A percentile compares a stretch with the other conserved stretches of the same genome.
Evolutionary conservation across 2,888 invertebrate genomes (phyloP).

Genomic region (Macrophya alboannulata): DNA sequence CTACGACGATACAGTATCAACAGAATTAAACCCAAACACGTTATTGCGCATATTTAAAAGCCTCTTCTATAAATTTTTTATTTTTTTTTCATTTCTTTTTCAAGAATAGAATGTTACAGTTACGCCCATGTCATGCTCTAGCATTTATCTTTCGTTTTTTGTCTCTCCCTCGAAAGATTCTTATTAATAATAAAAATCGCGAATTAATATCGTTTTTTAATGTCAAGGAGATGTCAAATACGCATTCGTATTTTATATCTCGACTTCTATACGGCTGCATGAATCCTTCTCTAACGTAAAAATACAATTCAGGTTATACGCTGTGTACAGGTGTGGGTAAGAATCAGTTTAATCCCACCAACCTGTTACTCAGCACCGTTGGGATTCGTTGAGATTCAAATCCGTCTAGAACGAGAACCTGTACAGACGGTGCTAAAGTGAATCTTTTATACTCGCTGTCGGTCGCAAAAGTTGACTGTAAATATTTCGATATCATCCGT

Average conservation of each 20-base stretch:
- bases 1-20: too few relatives aligned
- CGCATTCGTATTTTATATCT: neutral
- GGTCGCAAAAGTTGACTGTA: neutral
- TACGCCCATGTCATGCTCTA: too few relatives aligned
- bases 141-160: neutral
- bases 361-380: conserved; percentile 15
- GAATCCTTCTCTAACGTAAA: neutral
- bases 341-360: neutral
- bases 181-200: neutral
- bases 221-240: neutral
- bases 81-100: too few relatives aligned
- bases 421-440: neutral
- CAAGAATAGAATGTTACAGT: too few relatives aligned
- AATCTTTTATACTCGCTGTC: neutral
- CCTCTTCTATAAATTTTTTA: too few relatives aligned
- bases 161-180: neutral
- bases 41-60: too few relatives aligned
- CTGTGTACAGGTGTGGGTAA: neutral
- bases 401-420: neutral
- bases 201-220: too few relatives aligned
- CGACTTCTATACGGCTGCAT: neutral
- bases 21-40: too few relatives aligned
- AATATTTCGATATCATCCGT: neutral
- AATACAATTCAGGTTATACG: neutral
- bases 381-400: conserved; percentile 2